Percentiles rank a stretch among this genome's conserved stretches.
These are phyloP conservation scores for Pandion haliaetus DNA, from an alignment of 2,113 vertebrate genomes.

Conservation along the genomic window DNA sequence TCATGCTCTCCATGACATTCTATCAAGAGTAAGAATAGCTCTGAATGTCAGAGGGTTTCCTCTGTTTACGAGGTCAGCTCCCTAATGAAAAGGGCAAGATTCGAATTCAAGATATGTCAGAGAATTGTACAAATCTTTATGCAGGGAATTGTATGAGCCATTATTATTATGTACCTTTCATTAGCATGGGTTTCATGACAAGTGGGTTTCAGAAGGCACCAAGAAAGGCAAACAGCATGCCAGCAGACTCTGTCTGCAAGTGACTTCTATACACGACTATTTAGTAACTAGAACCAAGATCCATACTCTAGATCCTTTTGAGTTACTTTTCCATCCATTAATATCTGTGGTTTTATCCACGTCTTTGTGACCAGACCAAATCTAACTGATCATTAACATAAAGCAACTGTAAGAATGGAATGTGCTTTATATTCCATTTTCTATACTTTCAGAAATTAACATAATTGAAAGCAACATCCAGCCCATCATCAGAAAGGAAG, in stretches of 20 bases:
- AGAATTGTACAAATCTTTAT: background rate
- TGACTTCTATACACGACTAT: background rate
- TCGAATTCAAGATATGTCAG: background rate
- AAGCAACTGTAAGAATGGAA: slow-evolving; percentile 2
- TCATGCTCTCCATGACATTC: accelerated
- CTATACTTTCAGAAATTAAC: slow-evolving; percentile 79
- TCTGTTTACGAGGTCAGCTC: background rate
- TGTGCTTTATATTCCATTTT: slow-evolving; percentile 66
- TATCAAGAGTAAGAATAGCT: background rate
- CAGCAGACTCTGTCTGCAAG: background rate
- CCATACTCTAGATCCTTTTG: background rate
- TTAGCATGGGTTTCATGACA: background rate
- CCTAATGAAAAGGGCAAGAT: background rate
- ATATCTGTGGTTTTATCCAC: background rate
- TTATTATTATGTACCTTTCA: background rate
- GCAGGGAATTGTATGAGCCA: background rate
- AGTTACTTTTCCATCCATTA: background rate
- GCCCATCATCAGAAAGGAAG: slow-evolving; percentile 76
- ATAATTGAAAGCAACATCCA: slow-evolving; percentile 79
- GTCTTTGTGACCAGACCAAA: background rate
- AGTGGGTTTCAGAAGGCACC: slow-evolving; percentile 19
- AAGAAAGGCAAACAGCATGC: slow-evolving; percentile 15
- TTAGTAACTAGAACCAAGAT: background rate
- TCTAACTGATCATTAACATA: background rate
- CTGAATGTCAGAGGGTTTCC: background rate